Percentiles rank a stretch among this genome's conserved stretches.
Conservation (phyloP, 2,113 vertebrate species). For the Seriola rivoliana region DNA sequence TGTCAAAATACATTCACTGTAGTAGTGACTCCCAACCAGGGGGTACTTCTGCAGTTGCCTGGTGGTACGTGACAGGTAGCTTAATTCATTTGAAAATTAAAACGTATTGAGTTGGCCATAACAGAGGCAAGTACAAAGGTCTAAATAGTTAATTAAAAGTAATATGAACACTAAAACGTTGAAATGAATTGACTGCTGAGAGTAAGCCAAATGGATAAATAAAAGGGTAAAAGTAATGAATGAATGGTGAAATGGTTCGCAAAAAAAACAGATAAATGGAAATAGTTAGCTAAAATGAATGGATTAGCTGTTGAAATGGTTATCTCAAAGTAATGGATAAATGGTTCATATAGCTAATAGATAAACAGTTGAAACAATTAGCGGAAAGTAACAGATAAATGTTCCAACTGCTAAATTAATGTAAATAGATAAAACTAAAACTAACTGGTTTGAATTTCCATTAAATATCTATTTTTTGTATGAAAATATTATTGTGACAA, state of each 20-base stretch:
- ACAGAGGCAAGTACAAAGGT: background rate
- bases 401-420: too few relatives aligned
- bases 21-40: background rate
- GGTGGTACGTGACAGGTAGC: background rate
- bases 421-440: too few relatives aligned
- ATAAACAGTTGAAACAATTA: background rate
- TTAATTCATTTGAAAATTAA: background rate
- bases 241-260: too few relatives aligned
- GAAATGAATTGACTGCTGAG: background rate
- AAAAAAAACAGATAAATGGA: too few relatives aligned
- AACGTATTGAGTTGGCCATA: background rate
- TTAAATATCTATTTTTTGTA: too few relatives aligned
- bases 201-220: background rate
- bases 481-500: too few relatives aligned
- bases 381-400: too few relatives aligned
- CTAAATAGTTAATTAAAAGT: background rate
- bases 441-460: too few relatives aligned
- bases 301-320: too few relatives aligned
- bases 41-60: background rate
- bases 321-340: too few relatives aligned
- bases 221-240: background rate
- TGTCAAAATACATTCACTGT: background rate
- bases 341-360: background rate
- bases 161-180: background rate
- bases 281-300: too few relatives aligned